These are phyloP conservation scores for Tiphia femorata DNA, from an alignment of 2,888 invertebrate species.

Conservation along the genomic window DNA sequence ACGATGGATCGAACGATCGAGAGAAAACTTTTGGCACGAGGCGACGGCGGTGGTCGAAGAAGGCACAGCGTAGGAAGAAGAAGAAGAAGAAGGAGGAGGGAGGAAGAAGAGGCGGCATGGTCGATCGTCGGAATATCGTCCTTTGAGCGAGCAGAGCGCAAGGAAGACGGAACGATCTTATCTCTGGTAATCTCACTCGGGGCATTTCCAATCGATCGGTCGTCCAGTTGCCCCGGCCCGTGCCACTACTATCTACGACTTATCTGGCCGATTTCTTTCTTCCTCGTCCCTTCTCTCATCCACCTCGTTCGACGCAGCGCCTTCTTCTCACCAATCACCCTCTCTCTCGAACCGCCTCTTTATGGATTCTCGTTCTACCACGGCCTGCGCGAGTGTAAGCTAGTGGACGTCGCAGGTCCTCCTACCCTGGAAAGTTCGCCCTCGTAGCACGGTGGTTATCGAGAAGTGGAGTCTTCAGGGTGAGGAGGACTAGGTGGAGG, in stretches of 20 bases:
- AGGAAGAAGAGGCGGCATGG: slow-evolving; percentile 2
- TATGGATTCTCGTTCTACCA: slow-evolving; percentile 17
- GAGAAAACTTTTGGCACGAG: neutral
- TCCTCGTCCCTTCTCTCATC: neutral
- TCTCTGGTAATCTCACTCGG: slow-evolving; percentile 26
- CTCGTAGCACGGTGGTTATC: slow-evolving; percentile 19
- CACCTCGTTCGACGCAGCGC: neutral
- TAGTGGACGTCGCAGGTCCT: slow-evolving; percentile 15
- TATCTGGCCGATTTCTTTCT: slow-evolving; percentile 28
- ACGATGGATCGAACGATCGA: too few species aligned
- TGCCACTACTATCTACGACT: slow-evolving; percentile 24
- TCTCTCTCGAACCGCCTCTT: neutral
- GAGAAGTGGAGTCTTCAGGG: slow-evolving; percentile 28
- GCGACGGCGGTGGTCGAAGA: too few species aligned
- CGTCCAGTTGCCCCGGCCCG: neutral
- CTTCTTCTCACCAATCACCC: neutral
- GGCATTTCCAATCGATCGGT: slow-evolving; percentile 32
- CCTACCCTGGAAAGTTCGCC: neutral
- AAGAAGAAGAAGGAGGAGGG: neutral
- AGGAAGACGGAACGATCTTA: slow-evolving; percentile 31
- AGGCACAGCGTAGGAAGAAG: too few species aligned
- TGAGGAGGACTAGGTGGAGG: neutral
- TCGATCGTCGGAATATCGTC: slow-evolving; percentile 10
- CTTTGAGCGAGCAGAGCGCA: slow-evolving; percentile 10
- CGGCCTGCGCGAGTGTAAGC: neutral